Conservation (phyloP, 2,888 invertebrate species). For the Phaedon cochleariae region DNA sequence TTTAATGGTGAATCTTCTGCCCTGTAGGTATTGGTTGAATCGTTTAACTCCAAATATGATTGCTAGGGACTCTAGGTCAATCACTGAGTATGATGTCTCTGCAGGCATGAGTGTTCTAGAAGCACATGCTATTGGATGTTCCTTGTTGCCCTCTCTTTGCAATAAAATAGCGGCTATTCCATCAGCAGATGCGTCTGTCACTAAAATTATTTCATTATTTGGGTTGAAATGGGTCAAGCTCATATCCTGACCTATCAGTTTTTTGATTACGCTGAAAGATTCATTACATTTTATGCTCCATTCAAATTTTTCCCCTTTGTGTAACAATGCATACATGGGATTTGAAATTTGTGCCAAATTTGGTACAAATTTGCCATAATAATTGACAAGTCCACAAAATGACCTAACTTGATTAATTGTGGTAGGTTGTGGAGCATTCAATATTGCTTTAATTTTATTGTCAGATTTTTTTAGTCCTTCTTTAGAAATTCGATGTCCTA, state of each 20-base stretch:
- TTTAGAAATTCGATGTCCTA: too few species aligned
- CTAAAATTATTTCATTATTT: slow-evolving; percentile 19
- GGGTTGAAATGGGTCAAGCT: slow-evolving; percentile 31
- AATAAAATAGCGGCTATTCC: slow-evolving; percentile 18
- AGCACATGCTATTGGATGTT: slow-evolving; percentile 47
- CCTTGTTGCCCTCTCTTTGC: slow-evolving; percentile 2
- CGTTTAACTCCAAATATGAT: slow-evolving; percentile 50
- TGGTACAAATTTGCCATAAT: slow-evolving; percentile 28
- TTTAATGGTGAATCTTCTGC: slow-evolving; percentile 46
- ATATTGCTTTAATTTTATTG: too few species aligned
- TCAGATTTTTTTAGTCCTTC: too few species aligned
- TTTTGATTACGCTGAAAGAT: slow-evolving; percentile 28
- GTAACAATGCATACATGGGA: slow-evolving; percentile 32
- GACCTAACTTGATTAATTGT: slow-evolving; percentile 23
- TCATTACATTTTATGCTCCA: slow-evolving; percentile 30
- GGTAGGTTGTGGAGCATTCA: slow-evolving; percentile 26
- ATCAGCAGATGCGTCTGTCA: slow-evolving; percentile 17
- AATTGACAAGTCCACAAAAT: slow-evolving; percentile 35
- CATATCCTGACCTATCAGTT: slow-evolving; percentile 19
- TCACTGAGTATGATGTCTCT: slow-evolving; percentile 34
- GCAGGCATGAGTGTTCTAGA: slow-evolving; percentile 44
- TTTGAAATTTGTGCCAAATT: slow-evolving; percentile 17
- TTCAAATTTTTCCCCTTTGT: slow-evolving; percentile 18
- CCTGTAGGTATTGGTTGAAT: slow-evolving; percentile 52
- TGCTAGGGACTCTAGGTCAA: slow-evolving; percentile 51